Base-by-base conservation (phyloP, 1,140 invertebrate species). In the Hypothenemus hampei region DNA sequence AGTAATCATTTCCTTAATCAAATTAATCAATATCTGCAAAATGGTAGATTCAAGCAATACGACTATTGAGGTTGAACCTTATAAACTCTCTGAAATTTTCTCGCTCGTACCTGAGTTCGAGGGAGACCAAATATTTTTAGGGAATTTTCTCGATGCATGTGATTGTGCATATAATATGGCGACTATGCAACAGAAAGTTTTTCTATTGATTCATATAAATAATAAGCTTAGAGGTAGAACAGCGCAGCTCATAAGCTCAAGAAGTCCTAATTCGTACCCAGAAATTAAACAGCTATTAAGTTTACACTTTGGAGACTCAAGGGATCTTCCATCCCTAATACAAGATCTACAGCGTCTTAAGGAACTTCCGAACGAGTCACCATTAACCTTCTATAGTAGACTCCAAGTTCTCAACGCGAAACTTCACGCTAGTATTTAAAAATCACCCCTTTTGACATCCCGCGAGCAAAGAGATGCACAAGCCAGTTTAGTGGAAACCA, bases 71-170 rank as follows among this genome's bases (percentile, higher is more conserved):
- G 16, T 41, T 22, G 48, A 51, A 53, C 40, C 43, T 4, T 55
- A 55, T 26, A 37, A 22, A 35, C 16, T 54, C 8, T 10, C 7
- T 16, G 44, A 55, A 47, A 23, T 55, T 13, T 55, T 46, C 40
- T 55, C 52, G n/a, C 13, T 55, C 6, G 24, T 55, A 11, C 44
- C 52, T n/a, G 52, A 55, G 16, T 55, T 37, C 47, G 44, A 55
- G 11, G 52, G 43, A 22, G 23, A 55, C 18, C 13, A 11, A 24
- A 55, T 55, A 31, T 47, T 37, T 4, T 43, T 56, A 21, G 6
- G 21, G 4, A 56, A 36, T 3, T 56, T 56, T 33, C 23, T 48
- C 23, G 41, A 48, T 41, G 33, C 44, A n/a, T 48, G 44, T 23
- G 37, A 48, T 40, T 19, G 18, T 29, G 53, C 39, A 1, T 31